phyloP scores from a whole-genome alignment of 2,113 vertebrate genomes.

The Geothlypis trichas region DNA sequence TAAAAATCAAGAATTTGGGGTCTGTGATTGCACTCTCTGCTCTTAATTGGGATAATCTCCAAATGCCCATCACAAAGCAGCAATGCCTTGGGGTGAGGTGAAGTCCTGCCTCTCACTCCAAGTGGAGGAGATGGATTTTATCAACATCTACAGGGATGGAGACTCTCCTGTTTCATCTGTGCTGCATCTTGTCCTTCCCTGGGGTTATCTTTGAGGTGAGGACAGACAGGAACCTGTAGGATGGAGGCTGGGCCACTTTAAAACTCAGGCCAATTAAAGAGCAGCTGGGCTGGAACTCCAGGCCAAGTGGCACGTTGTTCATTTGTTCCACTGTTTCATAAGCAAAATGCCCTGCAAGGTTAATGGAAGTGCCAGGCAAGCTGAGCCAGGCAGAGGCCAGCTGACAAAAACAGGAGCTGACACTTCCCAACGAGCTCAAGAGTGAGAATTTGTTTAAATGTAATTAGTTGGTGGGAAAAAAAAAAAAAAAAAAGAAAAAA shows the following conservation, averaged over 20 bases:
- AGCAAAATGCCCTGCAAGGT: background rate
- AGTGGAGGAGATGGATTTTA: background rate
- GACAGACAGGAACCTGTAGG: background rate
- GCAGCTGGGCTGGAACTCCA: background rate
- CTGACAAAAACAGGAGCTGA: background rate
- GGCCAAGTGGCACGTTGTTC: background rate
- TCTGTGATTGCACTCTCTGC: background rate
- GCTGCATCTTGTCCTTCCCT: background rate
- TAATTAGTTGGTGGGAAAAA: background rate
- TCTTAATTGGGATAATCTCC: background rate
- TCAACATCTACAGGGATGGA: background rate
- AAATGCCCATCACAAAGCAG: background rate
- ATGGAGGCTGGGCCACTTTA: background rate
- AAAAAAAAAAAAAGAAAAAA: background rate
- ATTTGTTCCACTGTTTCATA: background rate
- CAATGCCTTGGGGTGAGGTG: background rate
- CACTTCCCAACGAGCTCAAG: background rate
- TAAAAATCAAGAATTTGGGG: background rate
- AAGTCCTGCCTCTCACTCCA: background rate
- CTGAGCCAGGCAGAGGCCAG: background rate
- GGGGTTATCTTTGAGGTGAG: background rate
- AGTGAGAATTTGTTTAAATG: slow-evolving; percentile 30
- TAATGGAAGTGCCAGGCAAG: background rate
- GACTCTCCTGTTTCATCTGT: rapidly evolving
- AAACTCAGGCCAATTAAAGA: background rate